Evolutionary conservation across 2,113 vertebrate genomes (phyloP).

Genomic region (Corvus cornix): DNA sequence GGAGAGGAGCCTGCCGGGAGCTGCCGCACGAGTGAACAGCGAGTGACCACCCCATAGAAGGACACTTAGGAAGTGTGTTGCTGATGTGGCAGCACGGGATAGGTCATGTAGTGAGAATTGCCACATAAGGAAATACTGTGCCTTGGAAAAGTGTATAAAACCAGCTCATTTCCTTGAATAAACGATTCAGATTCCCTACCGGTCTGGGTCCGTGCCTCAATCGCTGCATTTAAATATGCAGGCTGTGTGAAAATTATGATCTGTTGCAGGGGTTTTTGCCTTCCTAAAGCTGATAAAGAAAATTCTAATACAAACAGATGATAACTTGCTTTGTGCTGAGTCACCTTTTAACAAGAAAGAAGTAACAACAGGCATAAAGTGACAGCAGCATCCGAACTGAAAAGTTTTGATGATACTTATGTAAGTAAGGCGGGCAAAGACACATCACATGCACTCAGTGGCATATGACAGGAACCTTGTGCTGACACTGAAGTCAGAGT

Average conservation of each 20-base stretch:
- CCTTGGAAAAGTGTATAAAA: too few relatives aligned
- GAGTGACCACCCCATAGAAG: too few relatives aligned
- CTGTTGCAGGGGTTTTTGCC: background rate
- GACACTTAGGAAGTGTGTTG: too few relatives aligned
- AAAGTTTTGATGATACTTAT: background rate
- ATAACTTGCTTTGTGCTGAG: background rate
- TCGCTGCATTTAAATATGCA: background rate
- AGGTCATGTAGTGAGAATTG: too few relatives aligned
- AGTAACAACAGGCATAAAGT: background rate
- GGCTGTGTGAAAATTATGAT: background rate
- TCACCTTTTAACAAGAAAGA: background rate
- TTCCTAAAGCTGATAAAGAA: background rate
- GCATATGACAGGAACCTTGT: background rate
- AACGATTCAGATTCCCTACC: too few relatives aligned
- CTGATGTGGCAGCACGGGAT: too few relatives aligned
- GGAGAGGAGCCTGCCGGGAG: too few relatives aligned
- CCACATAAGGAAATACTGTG: too few relatives aligned
- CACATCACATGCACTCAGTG: background rate
- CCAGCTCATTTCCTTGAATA: too few relatives aligned
- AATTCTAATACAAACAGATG: background rate
- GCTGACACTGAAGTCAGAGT: background rate
- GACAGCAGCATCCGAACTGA: background rate
- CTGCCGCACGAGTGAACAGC: too few relatives aligned
- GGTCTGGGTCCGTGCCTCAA: too few relatives aligned
- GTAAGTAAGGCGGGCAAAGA: background rate